Evolutionary conservation across 2,888 invertebrate species (phyloP), one percentile per base, ranked within the genome.

Genomic region (Epiblema foenella): DNA sequence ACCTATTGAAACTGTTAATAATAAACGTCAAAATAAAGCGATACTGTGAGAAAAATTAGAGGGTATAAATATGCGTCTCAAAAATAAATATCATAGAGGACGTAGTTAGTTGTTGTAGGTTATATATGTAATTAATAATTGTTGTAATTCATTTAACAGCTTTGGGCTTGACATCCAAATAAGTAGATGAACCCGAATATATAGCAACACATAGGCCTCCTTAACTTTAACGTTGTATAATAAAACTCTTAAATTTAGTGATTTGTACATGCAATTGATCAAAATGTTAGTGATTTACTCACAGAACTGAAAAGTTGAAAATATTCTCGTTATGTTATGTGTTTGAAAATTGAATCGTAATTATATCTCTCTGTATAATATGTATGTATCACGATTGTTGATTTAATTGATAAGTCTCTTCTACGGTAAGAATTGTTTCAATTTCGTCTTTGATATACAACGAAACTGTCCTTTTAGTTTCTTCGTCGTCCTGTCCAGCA

Each of bases 1-100:
- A 90, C 85, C 60, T 71, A 71, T 88, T 83, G 87, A 73, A 87
- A 88, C 79, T 89, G 88, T 91, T 90, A 86, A 88, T 90, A 87
- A 85, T 89, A 90, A 89, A 84, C 91, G 93, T 93, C 93, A 93
- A 92, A 91, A 91, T 92, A 90, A 93, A 93, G 93, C 93, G 89
- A 89, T 84, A 91, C 93, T 93, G 93, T 93, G 93, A 93, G 86
- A 93, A 93, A 91, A 83, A 88, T 91, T 93, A 93, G 93, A 89
- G 85, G 87, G 85, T 91, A 91, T 86, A 83, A 78, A 80, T 82
- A 86, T 76, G 82, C 88, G 91, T 91, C 91, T 89, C 86, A 87
- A 88, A 87, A 77, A 78, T 80, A 83, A 77, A 79, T 92, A 92
- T 91, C 91, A 91, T 88, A 87, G 89, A 86, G 81, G 89, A 87